Evolutionary conservation across 2,888 invertebrate genomes (phyloP).

Genomic region (Anticlea derivata): DNA sequence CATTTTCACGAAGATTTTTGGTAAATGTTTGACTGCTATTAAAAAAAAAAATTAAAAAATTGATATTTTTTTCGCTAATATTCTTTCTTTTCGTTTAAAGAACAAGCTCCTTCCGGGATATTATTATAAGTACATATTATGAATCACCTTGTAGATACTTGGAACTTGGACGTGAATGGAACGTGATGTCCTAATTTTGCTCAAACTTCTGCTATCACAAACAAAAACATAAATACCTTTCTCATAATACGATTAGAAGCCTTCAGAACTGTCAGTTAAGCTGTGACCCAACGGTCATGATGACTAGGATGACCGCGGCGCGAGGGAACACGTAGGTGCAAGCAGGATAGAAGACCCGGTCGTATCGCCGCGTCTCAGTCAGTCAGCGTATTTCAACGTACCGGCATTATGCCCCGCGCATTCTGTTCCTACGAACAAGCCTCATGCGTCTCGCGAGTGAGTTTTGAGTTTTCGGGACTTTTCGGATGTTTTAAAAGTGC

Average conservation of each 20-base stretch:
- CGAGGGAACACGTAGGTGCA: slow-evolving; percentile 51
- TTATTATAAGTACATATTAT: too few relatives aligned
- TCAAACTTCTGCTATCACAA: slow-evolving; percentile 19
- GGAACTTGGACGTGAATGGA: too few relatives aligned
- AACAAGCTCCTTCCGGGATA: too few relatives aligned
- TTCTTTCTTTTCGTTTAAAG: too few relatives aligned
- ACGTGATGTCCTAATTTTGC: slow-evolving; percentile 1
- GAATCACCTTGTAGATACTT: too few relatives aligned
- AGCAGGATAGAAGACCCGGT: slow-evolving; percentile 55
- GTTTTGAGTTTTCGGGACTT: slow-evolving; percentile 48
- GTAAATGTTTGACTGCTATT: too few relatives aligned
- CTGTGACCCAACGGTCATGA: slow-evolving; percentile 53
- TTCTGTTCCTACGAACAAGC: slow-evolving; percentile 47
- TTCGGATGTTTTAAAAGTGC: slow-evolving; percentile 54
- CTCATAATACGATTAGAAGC: slow-evolving; percentile 33
- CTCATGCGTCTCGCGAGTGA: slow-evolving; percentile 69
- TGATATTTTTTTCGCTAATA: too few relatives aligned
- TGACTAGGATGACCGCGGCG: slow-evolving; percentile 62
- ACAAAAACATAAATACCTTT: slow-evolving; percentile 32
- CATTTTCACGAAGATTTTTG: too few relatives aligned
- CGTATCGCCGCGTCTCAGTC: slow-evolving; percentile 62
- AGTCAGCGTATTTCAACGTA: slow-evolving; percentile 43
- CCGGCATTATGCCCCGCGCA: slow-evolving; percentile 71
- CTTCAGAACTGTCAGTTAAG: slow-evolving; percentile 20
- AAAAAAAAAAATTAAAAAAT: too few relatives aligned